Evolutionary conservation across 2,113 vertebrate species (phyloP), one percentile per base, ranked within the genome.

Genomic region (Xenopus borealis): DNA sequence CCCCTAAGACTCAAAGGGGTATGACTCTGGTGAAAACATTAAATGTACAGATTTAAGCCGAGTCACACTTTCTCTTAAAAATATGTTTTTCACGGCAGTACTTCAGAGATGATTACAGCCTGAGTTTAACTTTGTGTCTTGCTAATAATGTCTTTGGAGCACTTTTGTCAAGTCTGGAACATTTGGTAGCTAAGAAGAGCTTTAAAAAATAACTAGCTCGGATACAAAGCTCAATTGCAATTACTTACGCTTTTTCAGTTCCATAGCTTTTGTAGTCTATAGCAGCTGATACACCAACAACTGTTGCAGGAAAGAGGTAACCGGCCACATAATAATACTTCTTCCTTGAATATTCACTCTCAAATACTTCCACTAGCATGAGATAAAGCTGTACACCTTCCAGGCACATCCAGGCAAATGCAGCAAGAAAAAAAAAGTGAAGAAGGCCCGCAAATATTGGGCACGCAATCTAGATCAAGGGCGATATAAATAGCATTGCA

Each of bases 311-410:
- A 81, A 98, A 94, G 82, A 99, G 93, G 89, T 99, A 99, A 79
- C 97, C 97, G 16, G 94, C 94, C 73, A 96, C 93, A 16, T 99
- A 99, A 86, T 97, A 99, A 84, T 99, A 98, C 85, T 95, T 99
- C 83, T 96, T 98, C 80, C 97, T 93, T n/a, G 97, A 99, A 89
- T 98, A 98, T 93, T 98, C 97, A 62, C 97, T 99, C 88, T 99
- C 97, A 83, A 99, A 99, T 79, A 99, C 96, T 85, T 99, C 97
- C 74, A 99, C 95, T 45, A 99, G 89, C 96, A 99, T 98, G 75
- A 99, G 91, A 85, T 99, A 99, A 78, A 99, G 94, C 85, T 99
- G 97, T 23, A 99, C 94, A 44, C 97, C 97, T 88, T 99, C 97
- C 71, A 99, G 86, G 84, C 96, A 99, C 96, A 98, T 99, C 97